Base-by-base conservation (phyloP, 2,888 invertebrate species). In the Hyles lineata region DNA sequence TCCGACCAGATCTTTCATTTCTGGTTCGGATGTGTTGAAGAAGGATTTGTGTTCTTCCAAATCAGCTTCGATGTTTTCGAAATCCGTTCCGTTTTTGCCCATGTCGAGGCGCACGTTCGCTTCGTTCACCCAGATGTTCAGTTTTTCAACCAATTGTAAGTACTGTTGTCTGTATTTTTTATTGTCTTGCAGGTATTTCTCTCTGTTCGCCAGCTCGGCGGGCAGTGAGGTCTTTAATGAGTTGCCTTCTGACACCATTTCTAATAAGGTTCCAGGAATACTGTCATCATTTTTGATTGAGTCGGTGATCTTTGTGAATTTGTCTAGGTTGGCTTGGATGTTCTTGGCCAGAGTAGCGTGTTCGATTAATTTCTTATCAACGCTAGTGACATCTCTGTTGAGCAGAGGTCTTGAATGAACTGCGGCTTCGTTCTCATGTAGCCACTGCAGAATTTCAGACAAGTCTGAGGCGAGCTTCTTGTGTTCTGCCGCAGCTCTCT, bases 1-100 rank as follows among this genome's bases (percentile, higher is more conserved):
- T 1, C 97, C 96, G 7, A 98, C 97, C 77, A 98, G 92, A 83
- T 97, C 97, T 74, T 97, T 96, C 86, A 98, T 97, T 29, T 96
- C 95, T 0, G 96, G 95, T 83, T 98, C 98, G 61, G 97, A 97
- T 76, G 96, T 96, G 67, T 92, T 93, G 88, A 98, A 98, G 96
- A 97, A 98, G 59, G 96, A 96, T 90, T 98, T 98, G 85, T 98
- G 98, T 82, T 98, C 98, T 85, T 98, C 97, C 32, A 99, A 94
- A 84, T 98, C 98, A 9, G 96, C 95, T 70, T 97, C 95, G 11
- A 98, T 96, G 79, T 98, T 98, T 81, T 97, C 97, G 84, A 98
- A 98, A 87, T 99, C 98, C 8, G 98, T 97, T 19, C 98, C 98
- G 77, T 97, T 97, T 83, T 97, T 97, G 76, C 97, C 96, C 84